Evolutionary conservation across 2,113 vertebrate genomes (phyloP).

Genomic region (Hippocampus mohnikei): DNA sequence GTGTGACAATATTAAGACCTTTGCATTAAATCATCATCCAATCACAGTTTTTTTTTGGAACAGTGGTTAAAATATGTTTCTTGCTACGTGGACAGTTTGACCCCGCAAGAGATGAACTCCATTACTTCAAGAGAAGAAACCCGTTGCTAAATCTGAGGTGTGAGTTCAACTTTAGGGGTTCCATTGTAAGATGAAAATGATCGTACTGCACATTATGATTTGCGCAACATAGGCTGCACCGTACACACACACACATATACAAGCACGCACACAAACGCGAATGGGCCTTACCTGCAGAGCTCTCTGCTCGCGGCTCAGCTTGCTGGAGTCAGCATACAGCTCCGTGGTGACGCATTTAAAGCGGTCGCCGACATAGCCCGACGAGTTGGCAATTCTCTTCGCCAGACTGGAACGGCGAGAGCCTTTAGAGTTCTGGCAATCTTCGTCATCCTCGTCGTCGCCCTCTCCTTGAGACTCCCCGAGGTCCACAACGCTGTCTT

Average conservation of each 20-base stretch:
- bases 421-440: slow-evolving; percentile 72
- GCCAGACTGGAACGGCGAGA: slow-evolving; percentile 79
- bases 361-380: slow-evolving; percentile 95
- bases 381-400: slow-evolving; percentile 95
- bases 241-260: background rate
- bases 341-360: slow-evolving; percentile 98
- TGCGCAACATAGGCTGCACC: slow-evolving; percentile 16
- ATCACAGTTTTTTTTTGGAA: background rate
- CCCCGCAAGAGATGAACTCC: background rate
- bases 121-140: slow-evolving; percentile 1
- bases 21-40: background rate
- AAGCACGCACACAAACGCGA: slow-evolving; percentile 15
- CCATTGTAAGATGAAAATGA: background rate
- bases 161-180: background rate
- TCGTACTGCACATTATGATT: background rate
- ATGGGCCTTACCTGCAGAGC: slow-evolving; percentile 90
- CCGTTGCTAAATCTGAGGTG: slow-evolving; percentile 29
- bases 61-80: background rate
- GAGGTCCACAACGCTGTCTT: slow-evolving; percentile 62
- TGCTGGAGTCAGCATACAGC: slow-evolving; percentile 96
- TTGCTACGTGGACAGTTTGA: background rate
- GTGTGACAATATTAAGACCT: background rate
- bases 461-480: slow-evolving; percentile 68
- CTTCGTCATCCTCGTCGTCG: slow-evolving; percentile 68
- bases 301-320: slow-evolving; percentile 95